Evolutionary conservation across 2,888 invertebrate genomes (phyloP).

Genomic region (Camptogramma bilineatum): DNA sequence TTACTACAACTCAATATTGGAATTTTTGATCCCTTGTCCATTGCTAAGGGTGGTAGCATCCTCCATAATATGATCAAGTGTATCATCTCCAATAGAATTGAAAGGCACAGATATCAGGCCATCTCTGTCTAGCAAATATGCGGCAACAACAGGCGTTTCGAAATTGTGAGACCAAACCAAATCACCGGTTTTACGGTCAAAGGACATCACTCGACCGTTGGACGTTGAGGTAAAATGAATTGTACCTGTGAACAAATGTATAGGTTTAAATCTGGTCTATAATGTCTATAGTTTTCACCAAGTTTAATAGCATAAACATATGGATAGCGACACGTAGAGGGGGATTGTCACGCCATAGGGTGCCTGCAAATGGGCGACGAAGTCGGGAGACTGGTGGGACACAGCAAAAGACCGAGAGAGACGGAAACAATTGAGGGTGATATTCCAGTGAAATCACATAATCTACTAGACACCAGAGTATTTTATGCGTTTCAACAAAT

Average conservation of each 20-base stretch:
- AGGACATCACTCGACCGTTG: conserved; percentile 93
- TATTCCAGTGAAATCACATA: too few relatives aligned
- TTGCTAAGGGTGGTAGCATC: conserved; percentile 83
- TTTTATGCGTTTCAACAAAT: too few relatives aligned
- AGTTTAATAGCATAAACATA: too few relatives aligned
- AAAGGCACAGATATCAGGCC: conserved; percentile 94
- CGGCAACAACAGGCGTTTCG: conserved; percentile 95
- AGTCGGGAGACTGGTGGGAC: too few relatives aligned
- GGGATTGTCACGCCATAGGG: too few relatives aligned
- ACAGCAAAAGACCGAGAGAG: too few relatives aligned
- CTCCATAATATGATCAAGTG: conserved; percentile 89
- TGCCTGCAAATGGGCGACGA: too few relatives aligned
- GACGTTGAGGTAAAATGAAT: conserved; percentile 96
- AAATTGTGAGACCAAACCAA: conserved; percentile 95
- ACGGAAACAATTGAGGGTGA: too few relatives aligned
- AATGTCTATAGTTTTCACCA: neutral
- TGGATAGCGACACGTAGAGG: too few relatives aligned
- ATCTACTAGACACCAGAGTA: too few relatives aligned
- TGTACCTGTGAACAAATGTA: conserved; percentile 85
- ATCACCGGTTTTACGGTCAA: conserved; percentile 92
- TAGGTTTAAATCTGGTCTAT: neutral
- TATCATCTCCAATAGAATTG: conserved; percentile 94
- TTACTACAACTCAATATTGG: conserved; percentile 87
- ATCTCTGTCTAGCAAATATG: conserved; percentile 91
- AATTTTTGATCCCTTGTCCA: conserved; percentile 85